Evolutionary conservation across 2,797 vertebrate species (phyloP).

Genomic region (Tragopan temminckii): DNA sequence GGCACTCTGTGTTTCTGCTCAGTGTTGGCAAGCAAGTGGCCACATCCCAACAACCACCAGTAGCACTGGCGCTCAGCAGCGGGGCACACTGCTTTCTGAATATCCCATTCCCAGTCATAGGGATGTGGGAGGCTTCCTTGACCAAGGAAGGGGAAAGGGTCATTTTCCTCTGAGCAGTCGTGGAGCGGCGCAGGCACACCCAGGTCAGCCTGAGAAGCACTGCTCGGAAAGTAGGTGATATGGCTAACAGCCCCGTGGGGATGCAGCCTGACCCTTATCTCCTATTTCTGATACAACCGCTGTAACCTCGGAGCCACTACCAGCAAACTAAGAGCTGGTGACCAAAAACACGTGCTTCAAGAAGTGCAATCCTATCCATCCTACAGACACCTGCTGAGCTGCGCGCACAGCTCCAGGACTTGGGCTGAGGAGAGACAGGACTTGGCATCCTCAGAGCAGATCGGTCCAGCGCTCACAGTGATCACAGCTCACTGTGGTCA

Average conservation of each 20-base stretch:
- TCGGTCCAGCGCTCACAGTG: neutral
- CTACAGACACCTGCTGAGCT: neutral
- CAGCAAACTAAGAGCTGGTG: neutral
- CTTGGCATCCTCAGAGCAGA: neutral
- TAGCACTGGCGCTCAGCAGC: neutral
- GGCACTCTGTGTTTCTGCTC: neutral
- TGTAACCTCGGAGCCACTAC: neutral
- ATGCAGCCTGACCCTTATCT: neutral
- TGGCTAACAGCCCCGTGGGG: neutral
- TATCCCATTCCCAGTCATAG: neutral
- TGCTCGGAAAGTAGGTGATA: neutral
- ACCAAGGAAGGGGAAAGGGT: neutral
- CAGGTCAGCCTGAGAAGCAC: neutral
- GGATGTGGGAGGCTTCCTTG: neutral
- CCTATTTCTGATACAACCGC: neutral
- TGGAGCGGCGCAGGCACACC: neutral
- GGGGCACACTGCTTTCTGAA: neutral
- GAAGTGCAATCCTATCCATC: neutral
- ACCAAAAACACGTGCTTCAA: accelerated
- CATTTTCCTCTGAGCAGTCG: neutral
- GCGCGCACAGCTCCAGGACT: neutral
- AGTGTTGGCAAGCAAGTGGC: neutral
- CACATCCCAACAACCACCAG: neutral
- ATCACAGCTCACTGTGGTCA: accelerated
- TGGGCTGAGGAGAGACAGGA: neutral